Evolutionary conservation across 2,113 vertebrate genomes (phyloP).

Genomic region (Sylvia atricapilla): DNA sequence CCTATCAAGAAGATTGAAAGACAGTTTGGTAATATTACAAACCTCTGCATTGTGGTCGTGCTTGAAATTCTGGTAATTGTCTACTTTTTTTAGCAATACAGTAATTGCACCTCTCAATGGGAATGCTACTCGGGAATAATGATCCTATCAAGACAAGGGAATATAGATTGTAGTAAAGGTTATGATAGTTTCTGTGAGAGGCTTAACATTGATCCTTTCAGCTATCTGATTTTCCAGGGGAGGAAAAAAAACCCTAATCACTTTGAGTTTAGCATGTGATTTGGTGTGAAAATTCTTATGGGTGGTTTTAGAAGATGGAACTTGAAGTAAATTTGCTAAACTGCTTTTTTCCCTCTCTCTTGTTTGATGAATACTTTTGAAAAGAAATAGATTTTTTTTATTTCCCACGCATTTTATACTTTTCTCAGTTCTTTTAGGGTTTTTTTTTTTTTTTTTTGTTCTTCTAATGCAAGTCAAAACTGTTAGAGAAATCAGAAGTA

Average conservation of each 20-base stretch:
- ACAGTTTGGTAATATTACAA: not conserved
- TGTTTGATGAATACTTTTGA: not conserved
- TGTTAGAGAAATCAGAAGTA: constrained; percentile 24
- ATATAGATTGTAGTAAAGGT: constrained; percentile 43
- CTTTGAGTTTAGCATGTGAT: not conserved
- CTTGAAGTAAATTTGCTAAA: constrained; percentile 10
- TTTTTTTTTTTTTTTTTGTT: not conserved
- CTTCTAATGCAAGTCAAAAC: constrained; percentile 6
- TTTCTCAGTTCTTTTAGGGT: not conserved
- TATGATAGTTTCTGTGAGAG: constrained; percentile 18
- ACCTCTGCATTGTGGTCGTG: not conserved
- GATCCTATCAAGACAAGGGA: not conserved
- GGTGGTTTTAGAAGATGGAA: not conserved
- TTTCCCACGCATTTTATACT: constrained; percentile 12
- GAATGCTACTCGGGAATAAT: not conserved
- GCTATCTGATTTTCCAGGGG: not conserved
- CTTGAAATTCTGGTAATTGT: constrained; percentile 29
- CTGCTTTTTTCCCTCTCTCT: not conserved
- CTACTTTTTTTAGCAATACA: constrained; percentile 4
- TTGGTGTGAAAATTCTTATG: constrained; percentile 14
- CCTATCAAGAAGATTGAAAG: constrained; percentile 9
- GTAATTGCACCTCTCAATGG: constrained; percentile 35
- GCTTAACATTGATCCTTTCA: constrained; percentile 38
- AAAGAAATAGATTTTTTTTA: constrained; percentile 16
- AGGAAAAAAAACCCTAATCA: not conserved